These are phyloP conservation scores for Caenorhabditis afra DNA, from an alignment of 2,888 invertebrate species.

Conservation along the genomic window DNA sequence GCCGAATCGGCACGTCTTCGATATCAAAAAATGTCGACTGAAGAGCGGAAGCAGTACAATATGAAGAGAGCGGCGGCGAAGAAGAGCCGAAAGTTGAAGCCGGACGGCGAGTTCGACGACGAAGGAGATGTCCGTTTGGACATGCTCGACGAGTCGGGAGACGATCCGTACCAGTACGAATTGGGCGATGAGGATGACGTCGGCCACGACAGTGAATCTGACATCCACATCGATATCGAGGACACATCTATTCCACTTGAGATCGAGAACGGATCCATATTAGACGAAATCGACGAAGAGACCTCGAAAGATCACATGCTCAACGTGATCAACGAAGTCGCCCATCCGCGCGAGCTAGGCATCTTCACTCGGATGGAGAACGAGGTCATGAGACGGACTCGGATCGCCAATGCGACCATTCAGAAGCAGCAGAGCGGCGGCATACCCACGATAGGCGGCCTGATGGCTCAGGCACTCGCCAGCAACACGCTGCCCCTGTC, in stretches of 20 bases:
- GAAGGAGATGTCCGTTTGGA: neutral
- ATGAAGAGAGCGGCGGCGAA: conserved; percentile 45
- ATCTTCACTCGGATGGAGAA: conserved; percentile 59
- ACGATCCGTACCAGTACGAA: neutral
- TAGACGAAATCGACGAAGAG: neutral
- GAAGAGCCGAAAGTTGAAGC: neutral
- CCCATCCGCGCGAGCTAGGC: conserved; percentile 4
- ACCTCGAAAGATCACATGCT: conserved; percentile 24
- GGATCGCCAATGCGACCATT: conserved; percentile 21
- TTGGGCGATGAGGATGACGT: neutral
- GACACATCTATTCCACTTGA: neutral
- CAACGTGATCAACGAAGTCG: conserved; percentile 39
- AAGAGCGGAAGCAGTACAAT: conserved; percentile 62
- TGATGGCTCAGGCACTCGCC: neutral
- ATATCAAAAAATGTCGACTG: conserved; percentile 68
- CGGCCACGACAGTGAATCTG: neutral
- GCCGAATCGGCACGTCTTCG: conserved; percentile 67
- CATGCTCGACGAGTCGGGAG: neutral
- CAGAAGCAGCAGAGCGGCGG: neutral
- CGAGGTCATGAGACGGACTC: conserved; percentile 64
- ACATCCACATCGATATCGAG: neutral
- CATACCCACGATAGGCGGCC: neutral
- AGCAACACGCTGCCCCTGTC: neutral
- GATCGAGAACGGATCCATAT: too few species aligned
- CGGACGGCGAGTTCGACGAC: neutral